These are phyloP conservation scores for Brachionus rotundiformis DNA, from an alignment of 1,140 invertebrate genomes.

Conservation along the genomic window DNA sequence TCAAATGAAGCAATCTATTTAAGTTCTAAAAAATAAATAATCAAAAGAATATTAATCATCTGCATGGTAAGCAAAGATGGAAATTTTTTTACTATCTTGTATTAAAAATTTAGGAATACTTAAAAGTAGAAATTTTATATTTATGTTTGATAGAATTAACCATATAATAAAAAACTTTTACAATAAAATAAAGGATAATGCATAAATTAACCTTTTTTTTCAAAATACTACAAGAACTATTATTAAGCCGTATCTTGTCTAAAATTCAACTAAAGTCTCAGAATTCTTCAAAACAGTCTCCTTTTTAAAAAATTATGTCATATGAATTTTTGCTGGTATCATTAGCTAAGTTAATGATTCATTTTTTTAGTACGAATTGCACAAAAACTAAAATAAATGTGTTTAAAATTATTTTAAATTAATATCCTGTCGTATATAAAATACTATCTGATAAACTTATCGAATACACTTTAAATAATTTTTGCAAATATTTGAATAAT, in stretches of 20 bases:
- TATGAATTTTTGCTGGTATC: not conserved
- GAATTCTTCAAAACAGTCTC: not conserved
- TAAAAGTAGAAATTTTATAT: not conserved
- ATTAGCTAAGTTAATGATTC: not conserved
- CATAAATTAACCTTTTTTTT: slow-evolving; percentile 39
- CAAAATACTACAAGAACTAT: not conserved
- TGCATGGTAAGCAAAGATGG: no score
- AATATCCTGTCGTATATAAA: no score
- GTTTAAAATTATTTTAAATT: no score
- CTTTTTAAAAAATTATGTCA: not conserved
- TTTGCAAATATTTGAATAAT: no score
- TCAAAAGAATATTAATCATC: not conserved
- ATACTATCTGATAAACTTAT: no score
- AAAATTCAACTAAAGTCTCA: not conserved
- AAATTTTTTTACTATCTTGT: no score
- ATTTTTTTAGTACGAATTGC: no score
- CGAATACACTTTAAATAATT: no score
- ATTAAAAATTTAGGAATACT: no score
- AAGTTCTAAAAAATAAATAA: not conserved
- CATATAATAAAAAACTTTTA: not conserved
- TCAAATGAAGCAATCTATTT: not conserved
- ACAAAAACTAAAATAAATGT: no score
- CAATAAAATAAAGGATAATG: slow-evolving; percentile 10
- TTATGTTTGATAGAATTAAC: not conserved
- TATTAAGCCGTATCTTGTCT: not conserved